Evolutionary conservation across 1,140 invertebrate species (phyloP), one percentile per base, ranked within the genome.

Genomic region (Philaenus spumarius): DNA sequence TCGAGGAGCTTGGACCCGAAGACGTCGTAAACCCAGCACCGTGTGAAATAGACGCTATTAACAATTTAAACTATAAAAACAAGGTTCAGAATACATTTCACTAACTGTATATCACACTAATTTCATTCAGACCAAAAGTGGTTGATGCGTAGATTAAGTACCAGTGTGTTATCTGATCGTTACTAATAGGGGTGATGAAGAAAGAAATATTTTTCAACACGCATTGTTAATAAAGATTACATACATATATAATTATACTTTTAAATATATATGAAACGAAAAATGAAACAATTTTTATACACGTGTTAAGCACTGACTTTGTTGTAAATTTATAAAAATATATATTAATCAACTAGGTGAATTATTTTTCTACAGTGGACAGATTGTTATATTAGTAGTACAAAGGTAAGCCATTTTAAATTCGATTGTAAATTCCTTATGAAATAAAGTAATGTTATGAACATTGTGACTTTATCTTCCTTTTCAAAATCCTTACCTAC

Each of bases 291-390:
- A 22, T 34, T n/a, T 26, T 51, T 22, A 26, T 53, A 39, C 15
- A 30, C 30, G 30, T 24, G 26, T 53, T 53, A 37, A 37, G 50
- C 37, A 53, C 24, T 37, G 50, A 37, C 9, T 37, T 53, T 20
- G 23, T 20, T 22, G 50, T 22, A 19, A 50, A 23, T 23, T 22
- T 53, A 53, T 37, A 53, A 4, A 37, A 37, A 37, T 37, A 53
- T 53, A 53, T 35, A 53, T 19, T 35, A 37, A 37, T 53, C 37
- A 34, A 37, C 50, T 53, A 53, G 50, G 50, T 53, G 50, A 53
- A 37, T 53, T 53, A 53, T 53, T 53, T 53, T 53, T 53, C 50
- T 53, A 53, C 50, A 53, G 24, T 15, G 20, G 6, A 53, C 37
- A 53, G 35, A 35, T 53, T 53, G 26, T 30, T 30, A 30, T 30